Percentiles rank a stretch among this genome's conserved stretches.
These are phyloP conservation scores for Nibea albiflora DNA, from an alignment of 2,113 vertebrate species.

Conservation along the genomic window DNA sequence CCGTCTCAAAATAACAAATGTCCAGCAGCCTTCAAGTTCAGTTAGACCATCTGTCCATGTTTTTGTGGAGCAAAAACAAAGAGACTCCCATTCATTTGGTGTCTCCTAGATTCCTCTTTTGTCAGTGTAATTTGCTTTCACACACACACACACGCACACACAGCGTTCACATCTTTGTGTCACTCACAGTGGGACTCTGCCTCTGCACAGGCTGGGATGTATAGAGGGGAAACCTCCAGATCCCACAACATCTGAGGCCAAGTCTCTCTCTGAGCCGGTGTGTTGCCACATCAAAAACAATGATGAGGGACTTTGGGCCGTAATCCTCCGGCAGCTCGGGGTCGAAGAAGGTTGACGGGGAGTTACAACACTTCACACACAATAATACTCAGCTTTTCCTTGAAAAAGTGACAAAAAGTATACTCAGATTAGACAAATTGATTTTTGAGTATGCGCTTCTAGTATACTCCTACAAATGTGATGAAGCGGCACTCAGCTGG, in stretches of 20 bases:
- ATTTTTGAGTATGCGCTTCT: neutral
- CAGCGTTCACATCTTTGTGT: constrained; percentile 33
- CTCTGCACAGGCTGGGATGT: neutral
- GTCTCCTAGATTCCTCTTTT: constrained; percentile 63
- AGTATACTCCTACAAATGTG: neutral
- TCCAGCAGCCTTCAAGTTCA: constrained; percentile 40
- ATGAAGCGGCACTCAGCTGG: neutral
- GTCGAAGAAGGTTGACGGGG: constrained; percentile 9
- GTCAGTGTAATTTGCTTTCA: constrained; percentile 54
- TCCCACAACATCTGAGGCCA: constrained; percentile 29
- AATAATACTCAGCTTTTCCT: neutral
- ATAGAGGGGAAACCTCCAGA: constrained; percentile 21
- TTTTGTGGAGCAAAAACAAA: constrained; percentile 63
- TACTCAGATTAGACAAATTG: neutral
- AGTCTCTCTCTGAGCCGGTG: constrained; percentile 6
- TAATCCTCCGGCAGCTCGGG: constrained; percentile 24
- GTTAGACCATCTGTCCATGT: constrained; percentile 72
- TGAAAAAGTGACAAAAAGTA: neutral
- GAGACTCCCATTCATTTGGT: constrained; percentile 57
- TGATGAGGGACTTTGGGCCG: constrained; percentile 5
- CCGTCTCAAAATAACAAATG: neutral
- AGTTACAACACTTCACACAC: neutral
- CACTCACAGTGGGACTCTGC: constrained; percentile 31
- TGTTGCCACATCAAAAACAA: constrained; percentile 36
- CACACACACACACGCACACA: neutral